A percentile compares a stretch with the other conserved stretches of the same genome.
Conservation (phyloP, 2,113 vertebrate genomes). For the Brachionichthys hirsutus region DNA sequence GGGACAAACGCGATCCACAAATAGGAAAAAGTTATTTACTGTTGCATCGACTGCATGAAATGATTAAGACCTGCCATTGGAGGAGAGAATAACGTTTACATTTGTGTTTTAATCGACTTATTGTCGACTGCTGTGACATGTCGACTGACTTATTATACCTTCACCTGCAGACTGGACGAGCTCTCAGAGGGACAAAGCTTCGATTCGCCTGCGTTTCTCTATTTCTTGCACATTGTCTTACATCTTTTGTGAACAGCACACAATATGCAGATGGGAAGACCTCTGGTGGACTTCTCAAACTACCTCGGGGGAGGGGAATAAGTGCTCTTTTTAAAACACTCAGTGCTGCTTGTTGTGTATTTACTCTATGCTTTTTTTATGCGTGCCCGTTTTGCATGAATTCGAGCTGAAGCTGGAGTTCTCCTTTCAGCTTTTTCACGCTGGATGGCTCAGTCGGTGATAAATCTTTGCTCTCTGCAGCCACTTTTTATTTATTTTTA, state of each 20-base stretch:
- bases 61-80: slow-evolving; percentile 62
- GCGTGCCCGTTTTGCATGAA: slow-evolving; percentile 1
- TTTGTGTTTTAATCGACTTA: slow-evolving; percentile 7
- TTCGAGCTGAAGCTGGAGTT: slow-evolving; percentile 8
- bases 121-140: slow-evolving; percentile 32
- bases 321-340: slow-evolving; percentile 3
- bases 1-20: slow-evolving; percentile 70
- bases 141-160: slow-evolving; percentile 38
- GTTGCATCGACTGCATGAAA: slow-evolving; percentile 60
- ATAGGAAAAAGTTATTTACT: slow-evolving; percentile 61
- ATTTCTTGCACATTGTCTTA: slow-evolving; percentile 25
- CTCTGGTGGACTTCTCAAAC: slow-evolving; percentile 24
- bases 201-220: slow-evolving; percentile 12
- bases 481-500: slow-evolving; percentile 23
- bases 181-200: slow-evolving; percentile 13
- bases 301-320: slow-evolving; percentile 23
- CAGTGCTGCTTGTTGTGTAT: background rate
- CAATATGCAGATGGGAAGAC: slow-evolving; percentile 43
- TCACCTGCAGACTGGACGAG: slow-evolving; percentile 30
- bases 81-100: slow-evolving; percentile 40
- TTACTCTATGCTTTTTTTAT: background rate
- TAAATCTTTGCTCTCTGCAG: slow-evolving; percentile 24
- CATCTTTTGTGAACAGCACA: slow-evolving; percentile 26
- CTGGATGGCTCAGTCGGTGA: slow-evolving; percentile 13
- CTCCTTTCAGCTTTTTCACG: background rate